These are phyloP conservation scores for Pterocles gutturalis DNA, from an alignment of 2,113 vertebrate species.

Conservation along the genomic window DNA sequence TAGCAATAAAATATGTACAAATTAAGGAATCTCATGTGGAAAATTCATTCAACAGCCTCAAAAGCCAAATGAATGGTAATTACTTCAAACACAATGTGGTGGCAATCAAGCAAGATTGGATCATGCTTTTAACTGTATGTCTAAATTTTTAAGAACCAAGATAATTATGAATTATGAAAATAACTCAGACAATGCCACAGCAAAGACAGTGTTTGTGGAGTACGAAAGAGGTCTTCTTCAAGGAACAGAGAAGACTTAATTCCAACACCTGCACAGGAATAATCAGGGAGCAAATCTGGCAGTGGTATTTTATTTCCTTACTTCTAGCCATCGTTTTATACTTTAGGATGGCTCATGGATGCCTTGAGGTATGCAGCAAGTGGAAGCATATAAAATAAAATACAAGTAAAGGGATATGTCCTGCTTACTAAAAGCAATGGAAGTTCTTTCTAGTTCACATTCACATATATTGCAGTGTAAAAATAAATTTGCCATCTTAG, in stretches of 20 bases:
- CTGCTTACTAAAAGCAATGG: neutral
- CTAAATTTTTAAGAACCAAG: conserved; percentile 82
- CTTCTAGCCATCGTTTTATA: neutral
- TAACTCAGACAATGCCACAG: conserved; percentile 73
- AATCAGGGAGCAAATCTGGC: neutral
- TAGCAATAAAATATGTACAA: conserved; percentile 88
- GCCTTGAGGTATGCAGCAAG: neutral
- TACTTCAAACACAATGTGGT: conserved; percentile 86
- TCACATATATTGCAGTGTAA: neutral
- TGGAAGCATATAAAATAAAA: neutral
- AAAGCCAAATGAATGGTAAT: conserved; percentile 90
- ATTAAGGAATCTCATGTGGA: conserved; percentile 88
- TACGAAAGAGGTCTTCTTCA: conserved; percentile 64
- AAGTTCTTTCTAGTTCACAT: neutral
- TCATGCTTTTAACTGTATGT: conserved; percentile 84
- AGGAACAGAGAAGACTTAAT: conserved; percentile 27
- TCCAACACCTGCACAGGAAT: conserved; percentile 63
- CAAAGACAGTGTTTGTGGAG: conserved; percentile 69
- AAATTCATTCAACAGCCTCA: conserved; percentile 87
- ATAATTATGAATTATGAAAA: conserved; percentile 86
- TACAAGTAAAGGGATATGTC: neutral
- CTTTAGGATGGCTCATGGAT: neutral
- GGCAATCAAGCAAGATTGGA: conserved; percentile 87
- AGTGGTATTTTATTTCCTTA: neutral
- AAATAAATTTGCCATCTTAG: conserved; percentile 6